These are phyloP conservation scores for Trichopoda pennipes DNA, from an alignment of 2,888 invertebrate species.

Conservation along the genomic window DNA sequence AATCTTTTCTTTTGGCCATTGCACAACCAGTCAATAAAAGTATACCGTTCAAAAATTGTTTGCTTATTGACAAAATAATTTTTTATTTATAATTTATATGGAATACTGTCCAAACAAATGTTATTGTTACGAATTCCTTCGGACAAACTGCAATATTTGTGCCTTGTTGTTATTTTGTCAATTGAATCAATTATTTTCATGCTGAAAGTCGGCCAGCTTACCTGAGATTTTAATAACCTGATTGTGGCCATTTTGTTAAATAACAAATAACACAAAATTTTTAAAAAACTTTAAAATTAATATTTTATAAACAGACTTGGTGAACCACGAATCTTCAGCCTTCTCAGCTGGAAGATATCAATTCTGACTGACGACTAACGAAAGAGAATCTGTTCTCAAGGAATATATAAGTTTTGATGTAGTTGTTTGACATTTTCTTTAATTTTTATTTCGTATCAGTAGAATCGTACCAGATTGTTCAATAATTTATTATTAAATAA, in stretches of 20 bases:
- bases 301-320: conserved; percentile 61
- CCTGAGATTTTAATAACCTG: conserved; percentile 78
- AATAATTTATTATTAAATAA: no score
- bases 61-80: not conserved
- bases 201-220: conserved; percentile 70
- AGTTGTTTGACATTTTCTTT: conserved; percentile 41
- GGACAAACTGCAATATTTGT: not conserved
- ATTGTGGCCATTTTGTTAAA: conserved; percentile 74
- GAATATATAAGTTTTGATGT: not conserved
- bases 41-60: not conserved
- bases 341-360: conserved; percentile 81
- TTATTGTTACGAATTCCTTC: not conserved
- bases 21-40: conserved; percentile 50
- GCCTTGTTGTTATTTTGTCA: not conserved
- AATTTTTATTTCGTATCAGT: not conserved
- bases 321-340: conserved; percentile 80
- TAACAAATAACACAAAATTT: conserved; percentile 43
- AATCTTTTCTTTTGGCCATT: conserved; percentile 44
- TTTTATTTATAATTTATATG: not conserved
- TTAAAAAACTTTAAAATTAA: conserved; percentile 19
- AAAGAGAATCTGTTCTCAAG: conserved; percentile 47
- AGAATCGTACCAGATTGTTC: no score
- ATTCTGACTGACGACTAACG: conserved; percentile 73
- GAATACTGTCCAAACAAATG: no score
- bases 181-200: not conserved